These are phyloP conservation scores for Temnothorax rugatulus DNA, from an alignment of 2,888 invertebrate species.

Conservation along the genomic window DNA sequence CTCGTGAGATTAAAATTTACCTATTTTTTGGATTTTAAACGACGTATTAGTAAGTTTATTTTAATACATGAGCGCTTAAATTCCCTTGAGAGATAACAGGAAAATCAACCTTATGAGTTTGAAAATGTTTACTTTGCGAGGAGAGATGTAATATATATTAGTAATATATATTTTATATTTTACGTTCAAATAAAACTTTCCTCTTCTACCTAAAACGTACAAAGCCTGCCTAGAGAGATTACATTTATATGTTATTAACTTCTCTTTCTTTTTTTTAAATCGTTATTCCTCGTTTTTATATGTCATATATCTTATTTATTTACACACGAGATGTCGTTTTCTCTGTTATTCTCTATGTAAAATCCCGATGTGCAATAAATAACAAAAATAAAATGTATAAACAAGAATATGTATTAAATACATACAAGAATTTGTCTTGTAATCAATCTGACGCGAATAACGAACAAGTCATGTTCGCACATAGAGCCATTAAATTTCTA, in stretches of 20 bases:
- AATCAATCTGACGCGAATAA: slow-evolving; percentile 2
- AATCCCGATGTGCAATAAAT: not conserved
- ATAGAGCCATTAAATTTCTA: slow-evolving; percentile 24
- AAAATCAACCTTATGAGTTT: not conserved
- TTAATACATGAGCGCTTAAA: not conserved
- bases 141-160: not conserved
- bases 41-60: not conserved
- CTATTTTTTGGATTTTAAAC: not conserved
- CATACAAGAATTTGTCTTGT: not conserved
- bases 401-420: not conserved
- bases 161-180: not conserved
- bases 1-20: slow-evolving; percentile 7
- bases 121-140: not conserved
- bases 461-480: slow-evolving; percentile 13
- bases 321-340: too few species aligned
- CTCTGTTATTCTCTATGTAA: not conserved
- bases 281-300: not conserved
- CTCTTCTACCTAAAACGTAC: not conserved
- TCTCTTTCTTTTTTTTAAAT: not conserved
- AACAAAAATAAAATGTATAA: not conserved
- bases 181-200: not conserved
- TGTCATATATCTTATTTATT: not conserved
- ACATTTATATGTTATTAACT: not conserved
- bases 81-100: too few species aligned
- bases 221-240: not conserved